phyloP scores from a whole-genome alignment of 2,797 vertebrate genomes.

The Cirrhinus molitorella region DNA sequence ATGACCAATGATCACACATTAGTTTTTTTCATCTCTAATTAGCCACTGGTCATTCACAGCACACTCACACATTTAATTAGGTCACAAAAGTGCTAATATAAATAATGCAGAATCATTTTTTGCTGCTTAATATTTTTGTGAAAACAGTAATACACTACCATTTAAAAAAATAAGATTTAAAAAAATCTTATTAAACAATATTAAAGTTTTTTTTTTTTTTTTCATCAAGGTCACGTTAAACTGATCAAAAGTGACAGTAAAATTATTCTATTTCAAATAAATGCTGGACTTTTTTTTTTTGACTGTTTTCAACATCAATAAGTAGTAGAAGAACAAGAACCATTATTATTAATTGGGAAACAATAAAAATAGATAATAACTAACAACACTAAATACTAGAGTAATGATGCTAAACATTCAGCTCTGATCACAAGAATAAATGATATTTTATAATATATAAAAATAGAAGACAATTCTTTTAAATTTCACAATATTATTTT shows the following conservation, averaged over 20 bases:
- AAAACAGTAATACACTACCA: too few species aligned
- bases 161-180: too few species aligned
- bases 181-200: too few species aligned
- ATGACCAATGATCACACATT: not conserved
- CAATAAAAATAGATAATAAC: too few species aligned
- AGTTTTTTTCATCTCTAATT: not conserved
- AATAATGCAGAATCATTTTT: not conserved
- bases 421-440: not conserved
- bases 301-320: too few species aligned
- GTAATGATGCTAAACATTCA: not conserved
- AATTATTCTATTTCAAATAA: too few species aligned
- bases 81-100: not conserved
- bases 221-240: too few species aligned
- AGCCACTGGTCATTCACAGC: not conserved
- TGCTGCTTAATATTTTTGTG: not conserved
- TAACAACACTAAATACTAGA: not conserved
- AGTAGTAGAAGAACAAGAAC: too few species aligned
- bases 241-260: too few species aligned
- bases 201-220: too few species aligned
- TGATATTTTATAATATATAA: not conserved
- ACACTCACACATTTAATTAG: not conserved
- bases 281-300: too few species aligned
- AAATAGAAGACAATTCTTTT: not conserved
- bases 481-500: not conserved
- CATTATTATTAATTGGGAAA: too few species aligned